A percentile compares a stretch with the other conserved stretches of the same genome.
These are phyloP conservation scores for Nemopilema nomurai DNA, from an alignment of 30 jellyfish, hydroid and myxozoan genomes.

Conservation along the genomic window DNA sequence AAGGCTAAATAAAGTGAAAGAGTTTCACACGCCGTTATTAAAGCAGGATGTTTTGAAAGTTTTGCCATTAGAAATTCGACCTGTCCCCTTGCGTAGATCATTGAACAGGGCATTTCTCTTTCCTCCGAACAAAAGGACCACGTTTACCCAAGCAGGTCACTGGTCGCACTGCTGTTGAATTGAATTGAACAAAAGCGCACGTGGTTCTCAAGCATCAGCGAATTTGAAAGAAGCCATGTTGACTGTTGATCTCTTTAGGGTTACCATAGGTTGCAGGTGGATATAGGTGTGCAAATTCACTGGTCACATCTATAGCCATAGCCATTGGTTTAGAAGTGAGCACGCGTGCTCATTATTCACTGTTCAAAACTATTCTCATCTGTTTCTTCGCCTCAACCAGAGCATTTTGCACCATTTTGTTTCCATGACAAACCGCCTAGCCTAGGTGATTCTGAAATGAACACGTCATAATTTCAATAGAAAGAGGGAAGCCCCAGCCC, in stretches of 20 bases:
- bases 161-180: slow-evolving; percentile 21
- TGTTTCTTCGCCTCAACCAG: neutral
- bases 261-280: slow-evolving; percentile 85
- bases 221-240: slow-evolving; percentile 58
- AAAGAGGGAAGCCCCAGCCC: neutral
- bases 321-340: slow-evolving; percentile 1
- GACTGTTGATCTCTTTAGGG: slow-evolving; percentile 66
- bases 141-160: slow-evolving; percentile 59
- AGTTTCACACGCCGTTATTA: neutral
- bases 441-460: neutral
- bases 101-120: neutral
- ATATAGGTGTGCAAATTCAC: slow-evolving; percentile 33
- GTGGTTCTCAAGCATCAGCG: slow-evolving; percentile 55
- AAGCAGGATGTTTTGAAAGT: neutral
- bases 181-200: slow-evolving; percentile 57
- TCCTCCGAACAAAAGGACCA: slow-evolving; percentile 28
- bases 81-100: neutral
- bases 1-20: neutral
- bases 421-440: neutral
- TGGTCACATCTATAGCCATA: slow-evolving; percentile 10
- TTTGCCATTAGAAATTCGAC: neutral
- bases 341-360: slow-evolving; percentile 41
- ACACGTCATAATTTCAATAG: neutral
- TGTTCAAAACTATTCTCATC: neutral
- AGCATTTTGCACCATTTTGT: neutral